A percentile compares a stretch with the other conserved stretches of the same genome.
phyloP scores from a whole-genome alignment of 2,113 vertebrate genomes.

The Pyxicephalus adspersus region DNA sequence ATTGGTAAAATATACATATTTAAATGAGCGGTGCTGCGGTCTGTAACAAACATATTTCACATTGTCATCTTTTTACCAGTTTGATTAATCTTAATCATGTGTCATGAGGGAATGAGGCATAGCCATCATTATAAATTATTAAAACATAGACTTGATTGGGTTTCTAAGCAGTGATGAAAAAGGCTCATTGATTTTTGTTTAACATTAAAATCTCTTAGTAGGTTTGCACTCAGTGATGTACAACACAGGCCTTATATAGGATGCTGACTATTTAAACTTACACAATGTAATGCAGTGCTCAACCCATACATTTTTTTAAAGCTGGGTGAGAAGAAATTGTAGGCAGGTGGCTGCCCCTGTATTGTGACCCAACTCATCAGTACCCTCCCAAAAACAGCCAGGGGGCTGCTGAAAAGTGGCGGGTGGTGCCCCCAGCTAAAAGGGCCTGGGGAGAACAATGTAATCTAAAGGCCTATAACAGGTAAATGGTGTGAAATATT shows the following conservation, averaged over 20 bases:
- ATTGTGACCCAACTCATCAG: too few species aligned
- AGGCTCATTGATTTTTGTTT: slow-evolving; percentile 6
- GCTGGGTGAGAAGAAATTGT: too few species aligned
- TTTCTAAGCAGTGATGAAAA: neutral
- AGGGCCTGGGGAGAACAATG: too few species aligned
- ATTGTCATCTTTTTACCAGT: neutral
- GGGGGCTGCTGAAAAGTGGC: too few species aligned
- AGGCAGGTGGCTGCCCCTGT: too few species aligned
- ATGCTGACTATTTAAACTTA: slow-evolving; percentile 7
- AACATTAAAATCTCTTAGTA: neutral
- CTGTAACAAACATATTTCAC: neutral
- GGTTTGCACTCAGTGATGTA: neutral
- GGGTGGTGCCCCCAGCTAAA: too few species aligned
- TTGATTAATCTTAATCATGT: slow-evolving; percentile 24
- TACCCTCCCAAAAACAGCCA: too few species aligned
- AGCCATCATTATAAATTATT: neutral
- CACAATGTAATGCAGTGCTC: neutral
- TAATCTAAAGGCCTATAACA: too few species aligned
- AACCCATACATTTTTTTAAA: too few species aligned
- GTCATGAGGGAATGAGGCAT: neutral
- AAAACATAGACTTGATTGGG: neutral
- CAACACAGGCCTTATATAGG: neutral
- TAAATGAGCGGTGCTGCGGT: neutral
- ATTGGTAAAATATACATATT: neutral
- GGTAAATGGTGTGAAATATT: neutral